Evolutionary conservation across 2,113 vertebrate species (phyloP).

Genomic region (Polypterus bichir): DNA sequence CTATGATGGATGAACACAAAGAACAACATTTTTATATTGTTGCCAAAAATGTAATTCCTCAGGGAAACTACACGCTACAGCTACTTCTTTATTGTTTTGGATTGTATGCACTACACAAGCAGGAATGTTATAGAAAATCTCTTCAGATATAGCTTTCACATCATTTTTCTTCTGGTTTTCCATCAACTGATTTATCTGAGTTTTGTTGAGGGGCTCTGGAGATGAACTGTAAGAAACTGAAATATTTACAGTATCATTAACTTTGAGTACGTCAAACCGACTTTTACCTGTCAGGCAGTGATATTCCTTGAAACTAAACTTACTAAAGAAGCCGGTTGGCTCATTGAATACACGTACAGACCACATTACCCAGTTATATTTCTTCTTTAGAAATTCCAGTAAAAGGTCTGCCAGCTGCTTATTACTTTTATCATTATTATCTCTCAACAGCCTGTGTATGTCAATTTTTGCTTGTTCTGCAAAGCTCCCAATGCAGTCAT

Average conservation of each 20-base stretch:
- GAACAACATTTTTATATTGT: conserved; percentile 36
- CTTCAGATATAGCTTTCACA: conserved; percentile 28
- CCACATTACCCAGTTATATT: conserved; percentile 58
- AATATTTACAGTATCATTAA: conserved; percentile 37
- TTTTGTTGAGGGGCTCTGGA: conserved; percentile 39
- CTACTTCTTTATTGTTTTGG: conserved; percentile 38
- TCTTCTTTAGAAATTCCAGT: conserved; percentile 35
- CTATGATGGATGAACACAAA: conserved; percentile 49
- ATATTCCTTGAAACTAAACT: conserved; percentile 27
- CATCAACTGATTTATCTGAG: conserved; percentile 38
- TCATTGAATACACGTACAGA: conserved; percentile 45
- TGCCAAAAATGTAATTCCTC: conserved; percentile 51
- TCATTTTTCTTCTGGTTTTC: conserved; percentile 35
- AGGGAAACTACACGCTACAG: conserved; percentile 41
- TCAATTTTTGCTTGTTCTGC: conserved; percentile 44
- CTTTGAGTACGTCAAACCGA: conserved; percentile 40
- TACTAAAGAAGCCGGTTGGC: conserved; percentile 27
- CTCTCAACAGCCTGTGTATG: conserved; percentile 31
- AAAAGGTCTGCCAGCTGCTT: conserved; percentile 40
- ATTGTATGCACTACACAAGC: conserved; percentile 42
- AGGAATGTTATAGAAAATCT: conserved; percentile 36
- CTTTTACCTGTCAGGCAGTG: conserved; percentile 41
- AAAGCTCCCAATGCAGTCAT: conserved; percentile 48
- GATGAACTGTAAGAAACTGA: conserved; percentile 53
- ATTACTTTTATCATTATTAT: conserved; percentile 26